A percentile compares a stretch with the other conserved stretches of the same genome.
Conservation (phyloP, 2,888 invertebrate genomes). For the Diadromus collaris region DNA sequence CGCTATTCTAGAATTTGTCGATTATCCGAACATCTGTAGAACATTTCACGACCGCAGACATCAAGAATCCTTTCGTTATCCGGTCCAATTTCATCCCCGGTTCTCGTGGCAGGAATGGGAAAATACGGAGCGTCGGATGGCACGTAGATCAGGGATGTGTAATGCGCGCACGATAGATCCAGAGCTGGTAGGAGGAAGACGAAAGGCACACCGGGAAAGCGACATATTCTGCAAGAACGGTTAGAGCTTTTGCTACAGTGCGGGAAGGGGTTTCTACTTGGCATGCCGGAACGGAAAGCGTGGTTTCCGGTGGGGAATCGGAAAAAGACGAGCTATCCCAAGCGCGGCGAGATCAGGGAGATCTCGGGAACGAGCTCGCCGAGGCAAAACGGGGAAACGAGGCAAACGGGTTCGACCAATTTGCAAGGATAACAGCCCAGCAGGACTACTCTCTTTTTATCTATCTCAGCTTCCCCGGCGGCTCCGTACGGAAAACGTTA, state of each 20-base stretch:
- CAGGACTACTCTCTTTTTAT: constrained; percentile 34
- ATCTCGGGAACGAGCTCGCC: constrained; percentile 40
- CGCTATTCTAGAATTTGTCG: not conserved
- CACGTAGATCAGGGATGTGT: constrained; percentile 32
- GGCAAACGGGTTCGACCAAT: constrained; percentile 50
- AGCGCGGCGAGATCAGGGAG: constrained; percentile 30
- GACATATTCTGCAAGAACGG: constrained; percentile 43
- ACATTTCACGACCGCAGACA: constrained; percentile 4
- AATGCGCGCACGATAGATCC: constrained; percentile 15
- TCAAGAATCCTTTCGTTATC: constrained; percentile 29
- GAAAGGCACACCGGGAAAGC: constrained; percentile 30
- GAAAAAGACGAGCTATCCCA: constrained; percentile 44
- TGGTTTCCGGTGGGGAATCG: constrained; percentile 47
- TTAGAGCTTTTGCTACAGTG: constrained; percentile 18
- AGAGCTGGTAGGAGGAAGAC: constrained; percentile 23
- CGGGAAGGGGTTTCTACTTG: constrained; percentile 26
- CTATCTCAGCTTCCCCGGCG: constrained; percentile 21
- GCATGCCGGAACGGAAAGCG: constrained; percentile 42
- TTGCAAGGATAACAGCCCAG: constrained; percentile 59
- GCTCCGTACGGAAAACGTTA: constrained; percentile 37
- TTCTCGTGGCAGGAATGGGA: constrained; percentile 12
- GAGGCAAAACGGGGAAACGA: constrained; percentile 35
- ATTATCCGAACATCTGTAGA: not conserved
- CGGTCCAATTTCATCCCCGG: constrained; percentile 22
- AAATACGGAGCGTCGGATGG: constrained; percentile 31